Evolutionary conservation across 2,888 invertebrate genomes (phyloP).

Genomic region (Cryptus viduatorius): DNA sequence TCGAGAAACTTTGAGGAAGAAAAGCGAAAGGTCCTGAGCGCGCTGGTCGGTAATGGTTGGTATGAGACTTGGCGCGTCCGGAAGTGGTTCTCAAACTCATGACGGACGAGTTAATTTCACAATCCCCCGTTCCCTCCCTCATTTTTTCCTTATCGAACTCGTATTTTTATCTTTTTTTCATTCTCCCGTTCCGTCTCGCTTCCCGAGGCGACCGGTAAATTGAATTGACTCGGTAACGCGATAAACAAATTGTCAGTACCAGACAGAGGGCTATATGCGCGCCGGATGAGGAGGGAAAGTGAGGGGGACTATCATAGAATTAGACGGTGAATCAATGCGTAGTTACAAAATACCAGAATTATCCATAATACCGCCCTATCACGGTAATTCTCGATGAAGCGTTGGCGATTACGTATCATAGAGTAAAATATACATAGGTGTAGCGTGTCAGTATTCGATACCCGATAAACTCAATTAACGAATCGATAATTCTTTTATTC

Average conservation of each 20-base stretch:
- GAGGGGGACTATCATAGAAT: not conserved
- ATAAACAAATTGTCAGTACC: constrained; percentile 41
- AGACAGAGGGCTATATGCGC: not conserved
- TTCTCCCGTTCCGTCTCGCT: not conserved
- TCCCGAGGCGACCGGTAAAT: constrained; percentile 14
- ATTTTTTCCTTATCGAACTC: not conserved
- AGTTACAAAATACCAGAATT: too few relatives aligned
- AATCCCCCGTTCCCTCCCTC: not conserved
- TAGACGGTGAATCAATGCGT: not conserved
- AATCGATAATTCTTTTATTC: constrained; percentile 9
- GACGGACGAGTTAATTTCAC: constrained; percentile 12
- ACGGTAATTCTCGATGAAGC: constrained; percentile 6
- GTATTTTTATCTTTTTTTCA: not conserved
- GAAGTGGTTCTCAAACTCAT: constrained; percentile 72
- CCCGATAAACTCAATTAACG: constrained; percentile 6
- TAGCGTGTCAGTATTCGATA: constrained; percentile 6
- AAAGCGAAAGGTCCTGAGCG: constrained; percentile 38
- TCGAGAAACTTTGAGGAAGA: constrained; percentile 41
- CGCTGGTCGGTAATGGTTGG: constrained; percentile 37
- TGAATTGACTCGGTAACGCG: constrained; percentile 43
- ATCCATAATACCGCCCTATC: not conserved
- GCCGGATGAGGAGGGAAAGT: not conserved
- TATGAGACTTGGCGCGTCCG: constrained; percentile 70
- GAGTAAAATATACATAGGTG: not conserved
- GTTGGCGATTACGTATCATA: not conserved